A percentile compares a stretch with the other conserved stretches of the same genome.
Evolutionary conservation across 2,797 vertebrate species (phyloP).

Genomic region (Peromyscus attwateri): DNA sequence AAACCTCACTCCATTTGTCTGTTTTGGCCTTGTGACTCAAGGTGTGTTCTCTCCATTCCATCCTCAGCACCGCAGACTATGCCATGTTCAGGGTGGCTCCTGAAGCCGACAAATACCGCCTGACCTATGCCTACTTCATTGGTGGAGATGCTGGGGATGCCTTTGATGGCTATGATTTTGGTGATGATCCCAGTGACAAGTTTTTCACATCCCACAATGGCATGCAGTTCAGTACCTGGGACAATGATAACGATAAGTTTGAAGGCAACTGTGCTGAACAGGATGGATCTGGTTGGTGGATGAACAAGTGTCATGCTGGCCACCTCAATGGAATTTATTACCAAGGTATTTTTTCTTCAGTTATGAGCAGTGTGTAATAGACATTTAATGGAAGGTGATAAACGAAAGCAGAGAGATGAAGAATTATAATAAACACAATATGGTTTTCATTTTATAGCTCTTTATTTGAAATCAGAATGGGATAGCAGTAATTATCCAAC

Average conservation of each 20-base stretch:
- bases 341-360: conserved; percentile 87
- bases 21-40: background rate
- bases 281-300: conserved; percentile 99
- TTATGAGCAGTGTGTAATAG: background rate
- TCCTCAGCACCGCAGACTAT: conserved; percentile 94
- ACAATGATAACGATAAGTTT: conserved; percentile 96
- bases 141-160: conserved; percentile 95
- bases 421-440: background rate
- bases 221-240: conserved; percentile 95
- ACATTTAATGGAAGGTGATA: background rate
- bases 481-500: background rate
- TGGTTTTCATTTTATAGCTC: background rate
- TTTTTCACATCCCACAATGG: conserved; percentile 94
- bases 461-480: conserved; percentile 23
- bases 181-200: conserved; percentile 94
- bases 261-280: conserved; percentile 94
- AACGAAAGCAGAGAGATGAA: background rate
- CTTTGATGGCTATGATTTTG: conserved; percentile 94
- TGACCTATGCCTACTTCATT: conserved; percentile 92
- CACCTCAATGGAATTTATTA: conserved; percentile 98
- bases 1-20: background rate
- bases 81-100: conserved; percentile 91
- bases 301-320: conserved; percentile 97
- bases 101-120: conserved; percentile 93
- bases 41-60: background rate